phyloP scores from a whole-genome alignment of 2,888 invertebrate species.

The Dolomedes plantarius region DNA sequence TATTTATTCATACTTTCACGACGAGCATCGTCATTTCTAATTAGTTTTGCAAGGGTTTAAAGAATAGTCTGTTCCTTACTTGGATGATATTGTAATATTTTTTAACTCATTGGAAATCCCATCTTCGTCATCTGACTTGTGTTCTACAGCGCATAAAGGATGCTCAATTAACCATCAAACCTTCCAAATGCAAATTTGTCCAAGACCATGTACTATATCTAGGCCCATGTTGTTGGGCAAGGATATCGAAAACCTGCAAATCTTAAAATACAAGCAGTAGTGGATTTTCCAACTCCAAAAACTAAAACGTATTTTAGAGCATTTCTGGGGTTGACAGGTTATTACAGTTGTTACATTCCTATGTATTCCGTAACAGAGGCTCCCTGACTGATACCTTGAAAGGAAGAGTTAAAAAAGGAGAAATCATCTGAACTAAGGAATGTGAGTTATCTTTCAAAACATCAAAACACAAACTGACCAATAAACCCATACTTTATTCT shows the following conservation, averaged over 20 bases:
- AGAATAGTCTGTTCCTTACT: constrained; percentile 18
- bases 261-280: constrained; percentile 17
- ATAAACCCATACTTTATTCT: background rate
- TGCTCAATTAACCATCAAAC: constrained; percentile 4
- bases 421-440: background rate
- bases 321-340: constrained; percentile 44
- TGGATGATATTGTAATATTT: constrained; percentile 34
- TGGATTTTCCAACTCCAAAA: constrained; percentile 37
- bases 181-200: constrained; percentile 2
- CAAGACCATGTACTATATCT: constrained; percentile 2
- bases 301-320: constrained; percentile 23
- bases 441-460: background rate
- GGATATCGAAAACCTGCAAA: background rate
- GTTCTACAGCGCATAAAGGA: background rate
- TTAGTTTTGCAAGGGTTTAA: constrained; percentile 8
- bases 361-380: background rate
- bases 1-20: too few species aligned
- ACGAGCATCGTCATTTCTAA: too few species aligned
- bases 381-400: background rate
- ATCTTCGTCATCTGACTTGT: background rate
- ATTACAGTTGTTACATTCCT: constrained; percentile 29
- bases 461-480: background rate
- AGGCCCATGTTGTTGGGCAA: background rate
- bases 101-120: background rate
- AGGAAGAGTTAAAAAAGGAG: background rate